Evolutionary conservation across 1,140 invertebrate genomes (phyloP), one percentile per base, ranked within the genome.

Genomic region (Eubasilissa regina): DNA sequence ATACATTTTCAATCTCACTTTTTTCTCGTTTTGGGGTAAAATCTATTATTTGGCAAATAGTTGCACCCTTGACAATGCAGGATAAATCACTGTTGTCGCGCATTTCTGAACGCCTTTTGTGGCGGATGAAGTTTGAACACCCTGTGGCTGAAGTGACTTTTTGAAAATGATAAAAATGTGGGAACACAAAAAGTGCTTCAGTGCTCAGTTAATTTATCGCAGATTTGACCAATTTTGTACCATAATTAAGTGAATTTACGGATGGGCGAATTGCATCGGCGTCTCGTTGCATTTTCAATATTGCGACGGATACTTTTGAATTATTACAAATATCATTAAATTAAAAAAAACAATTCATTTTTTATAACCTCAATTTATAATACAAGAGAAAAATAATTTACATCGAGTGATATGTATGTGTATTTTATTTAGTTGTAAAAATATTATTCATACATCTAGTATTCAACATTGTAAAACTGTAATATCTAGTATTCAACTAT

Each of bases 1-100:
- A 81, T 77, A 64, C 73, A 58, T 56, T 73, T 70, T 81, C 56
- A 78, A 76, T 76, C 58, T 17, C 47, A 15, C 56, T 77, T 82
- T 81, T 79, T 76, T 47, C 45, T 53, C 56, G 55, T 81, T 82
- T 82, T 77, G 80, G 80, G 80, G 78, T 79, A 82, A 82, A 77
- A 77, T 64, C 74, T 55, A 79, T 82, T 82, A 82, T 79, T 73
- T 60, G 70, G 74, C 62, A 75, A 43, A 70, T 44, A 45, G 17
- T 55, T 68, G 72, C 58, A 75, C 77, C 77, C 77, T 79, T 53
- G 60, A 51, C 56, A 76, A 64, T 64, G 19, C 58, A 9, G 17
- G 45, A 76, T 76, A 76, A 76, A 76, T 76, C 75, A 48, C 10
- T 43, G 35, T 75, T 76, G 60, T 76, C 75, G 47, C 15, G 12